Base-by-base conservation (phyloP, 2,797 vertebrate species). In the Telmatherina bonti region DNA sequence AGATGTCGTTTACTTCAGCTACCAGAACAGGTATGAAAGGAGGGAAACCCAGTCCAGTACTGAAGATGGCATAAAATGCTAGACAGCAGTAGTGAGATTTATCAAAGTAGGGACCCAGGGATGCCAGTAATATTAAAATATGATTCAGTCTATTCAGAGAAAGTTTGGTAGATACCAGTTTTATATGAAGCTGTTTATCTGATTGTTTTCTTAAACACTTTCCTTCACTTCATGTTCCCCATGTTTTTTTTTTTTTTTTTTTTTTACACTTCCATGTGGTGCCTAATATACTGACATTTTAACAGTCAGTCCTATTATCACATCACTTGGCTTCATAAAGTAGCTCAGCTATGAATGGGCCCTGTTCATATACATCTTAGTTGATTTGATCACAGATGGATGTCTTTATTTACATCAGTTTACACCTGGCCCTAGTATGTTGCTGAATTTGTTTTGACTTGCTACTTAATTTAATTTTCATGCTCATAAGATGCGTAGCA, bases 1-100 rank as follows among this genome's bases (percentile, higher is more conserved):
- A 87, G 97, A 99, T 80, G 97, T 97, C 87, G 97, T 97, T 85
- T 99, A 99, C 89, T 99, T 98, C 93, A 99, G 98, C 93, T 99
- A 99, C 90, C 97, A 99, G 93, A 99, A 99, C 96, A 99, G 97
- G 97, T 99, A 95, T 55, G 82, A 7, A 64, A 24, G 65, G 41
- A 49, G 55, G n/a, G 47, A 36, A 38, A 9, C 1, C 1, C 1
- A 31, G 30, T 65, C 29, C 13, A 22, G 5, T 43, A 27, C 11
- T 43, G 27, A 60, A 36, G 36, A 26, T 22, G 33, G 31, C 43
- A 49, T 30, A 55, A 41, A 24, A 2, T 12, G 27, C 11, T 30
- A 15, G 31, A 41, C 56, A 22, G 26, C 38, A 20, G 33, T 20
- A 2, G 20, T 43, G 16, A 11, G 6, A 13, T 53, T 22, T 66